phyloP scores from a whole-genome alignment of 1,140 invertebrate genomes.

The Wasmannia auropunctata region DNA sequence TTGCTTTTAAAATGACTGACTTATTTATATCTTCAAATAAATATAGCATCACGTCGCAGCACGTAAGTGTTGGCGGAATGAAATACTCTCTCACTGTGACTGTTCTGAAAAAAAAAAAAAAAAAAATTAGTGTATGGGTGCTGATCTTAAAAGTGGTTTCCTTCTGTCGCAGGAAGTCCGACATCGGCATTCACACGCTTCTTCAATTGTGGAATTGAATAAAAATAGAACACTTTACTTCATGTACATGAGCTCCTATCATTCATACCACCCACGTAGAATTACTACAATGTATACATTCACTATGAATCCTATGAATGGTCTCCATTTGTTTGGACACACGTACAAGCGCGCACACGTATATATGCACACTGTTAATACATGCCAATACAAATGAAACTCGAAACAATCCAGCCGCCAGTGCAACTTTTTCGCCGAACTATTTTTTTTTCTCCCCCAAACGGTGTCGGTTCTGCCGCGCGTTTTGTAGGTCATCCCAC shows the following conservation, averaged over 20 bases:
- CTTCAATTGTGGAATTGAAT: background rate
- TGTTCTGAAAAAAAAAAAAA: background rate
- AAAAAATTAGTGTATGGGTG: background rate
- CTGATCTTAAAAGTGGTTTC: background rate
- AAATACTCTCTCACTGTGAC: background rate
- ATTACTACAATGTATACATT: conserved; percentile 46
- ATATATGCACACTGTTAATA: background rate
- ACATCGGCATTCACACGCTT: background rate
- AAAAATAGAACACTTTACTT: conserved; percentile 34
- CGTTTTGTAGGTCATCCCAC: background rate
- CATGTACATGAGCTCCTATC: conserved; percentile 21
- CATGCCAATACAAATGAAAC: conserved; percentile 25
- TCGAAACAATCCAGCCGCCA: background rate
- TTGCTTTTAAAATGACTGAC: conserved; percentile 6
- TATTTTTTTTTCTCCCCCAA: no score
- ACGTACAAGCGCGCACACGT: background rate
- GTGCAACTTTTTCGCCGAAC: background rate
- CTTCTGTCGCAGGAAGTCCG: background rate
- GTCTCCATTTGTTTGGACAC: background rate
- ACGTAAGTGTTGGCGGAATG: no score
- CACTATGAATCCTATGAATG: conserved; percentile 27
- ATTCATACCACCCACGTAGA: conserved; percentile 29
- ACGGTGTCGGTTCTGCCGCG: background rate
- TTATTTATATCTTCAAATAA: background rate
- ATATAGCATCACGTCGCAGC: background rate